phyloP scores from a whole-genome alignment of 2,888 invertebrate species.

The Conomelus anceps region DNA sequence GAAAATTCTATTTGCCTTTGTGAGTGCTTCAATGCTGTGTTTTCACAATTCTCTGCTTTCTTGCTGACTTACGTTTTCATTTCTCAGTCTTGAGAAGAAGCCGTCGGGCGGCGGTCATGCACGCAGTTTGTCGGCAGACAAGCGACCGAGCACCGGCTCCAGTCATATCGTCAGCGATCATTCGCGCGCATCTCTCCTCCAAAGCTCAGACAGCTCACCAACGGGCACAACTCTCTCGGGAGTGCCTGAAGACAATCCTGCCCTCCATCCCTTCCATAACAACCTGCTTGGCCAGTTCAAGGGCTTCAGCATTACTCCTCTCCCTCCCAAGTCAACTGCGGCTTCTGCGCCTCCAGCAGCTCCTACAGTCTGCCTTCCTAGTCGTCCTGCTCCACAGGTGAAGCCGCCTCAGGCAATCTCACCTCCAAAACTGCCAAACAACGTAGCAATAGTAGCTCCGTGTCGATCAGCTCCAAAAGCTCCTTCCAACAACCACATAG shows the following conservation, averaged over 20 bases:
- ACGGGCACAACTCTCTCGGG: no score
- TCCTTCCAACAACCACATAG: constrained; percentile 20
- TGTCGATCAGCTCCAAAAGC: constrained; percentile 30
- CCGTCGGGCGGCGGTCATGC: constrained; percentile 23
- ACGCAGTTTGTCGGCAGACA: neutral
- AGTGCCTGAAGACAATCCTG: neutral
- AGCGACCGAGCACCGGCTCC: constrained; percentile 22
- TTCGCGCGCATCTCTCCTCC: constrained; percentile 30
- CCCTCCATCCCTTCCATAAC: constrained; percentile 34
- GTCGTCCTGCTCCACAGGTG: constrained; percentile 29
- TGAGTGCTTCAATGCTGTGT: constrained; percentile 6
- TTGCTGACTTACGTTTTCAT: constrained; percentile 24
- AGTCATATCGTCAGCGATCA: constrained; percentile 29
- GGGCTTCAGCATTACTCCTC: constrained; percentile 70
- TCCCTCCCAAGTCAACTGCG: constrained; percentile 42
- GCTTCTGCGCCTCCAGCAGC: constrained; percentile 12
- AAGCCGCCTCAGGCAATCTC: constrained; percentile 20
- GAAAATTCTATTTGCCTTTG: neutral
- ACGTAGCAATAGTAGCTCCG: constrained; percentile 16
- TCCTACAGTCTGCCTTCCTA: constrained; percentile 21
- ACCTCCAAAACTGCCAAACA: constrained; percentile 25
- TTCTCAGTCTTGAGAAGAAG: constrained; percentile 31
- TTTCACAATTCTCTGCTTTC: constrained; percentile 15
- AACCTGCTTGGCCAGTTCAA: constrained; percentile 82
- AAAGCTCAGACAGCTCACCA: constrained; percentile 19